phyloP scores from a whole-genome alignment of 1,140 invertebrate species.

The Drosophila pandora region DNA sequence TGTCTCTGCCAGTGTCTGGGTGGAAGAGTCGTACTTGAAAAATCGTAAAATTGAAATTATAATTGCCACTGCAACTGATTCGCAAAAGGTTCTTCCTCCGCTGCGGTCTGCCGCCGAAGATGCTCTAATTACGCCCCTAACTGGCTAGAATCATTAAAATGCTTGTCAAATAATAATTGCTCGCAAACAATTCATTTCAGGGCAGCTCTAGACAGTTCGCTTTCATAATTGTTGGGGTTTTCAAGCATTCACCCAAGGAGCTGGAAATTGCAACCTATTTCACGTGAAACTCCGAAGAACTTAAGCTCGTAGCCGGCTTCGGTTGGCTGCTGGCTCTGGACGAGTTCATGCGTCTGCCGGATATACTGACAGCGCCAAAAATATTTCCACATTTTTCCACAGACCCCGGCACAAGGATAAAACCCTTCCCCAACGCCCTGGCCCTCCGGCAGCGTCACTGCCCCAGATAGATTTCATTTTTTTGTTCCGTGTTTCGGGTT shows the following conservation, averaged over 20 bases:
- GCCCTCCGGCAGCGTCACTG: slow-evolving; percentile 36
- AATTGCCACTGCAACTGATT: slow-evolving; percentile 77
- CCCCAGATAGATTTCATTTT: slow-evolving; percentile 28
- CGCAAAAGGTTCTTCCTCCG: slow-evolving; percentile 24
- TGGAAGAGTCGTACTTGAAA: slow-evolving; percentile 60
- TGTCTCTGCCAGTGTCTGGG: slow-evolving; percentile 5
- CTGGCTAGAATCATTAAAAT: slow-evolving; percentile 72
- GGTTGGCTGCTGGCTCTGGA: slow-evolving; percentile 42
- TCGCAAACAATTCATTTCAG: slow-evolving; percentile 51
- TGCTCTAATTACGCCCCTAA: slow-evolving; percentile 72
- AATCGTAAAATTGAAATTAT: slow-evolving; percentile 82
- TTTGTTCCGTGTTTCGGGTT: slow-evolving; percentile 33
- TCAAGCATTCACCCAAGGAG: slow-evolving; percentile 3
- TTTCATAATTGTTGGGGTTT: slow-evolving; percentile 21
- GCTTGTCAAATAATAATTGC: slow-evolving; percentile 79
- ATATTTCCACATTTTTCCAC: slow-evolving; percentile 66
- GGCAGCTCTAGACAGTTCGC: slow-evolving; percentile 28
- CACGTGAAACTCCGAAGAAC: not conserved
- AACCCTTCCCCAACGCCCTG: not conserved
- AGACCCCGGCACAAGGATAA: slow-evolving; percentile 28
- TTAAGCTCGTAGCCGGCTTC: slow-evolving; percentile 10
- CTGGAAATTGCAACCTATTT: not conserved
- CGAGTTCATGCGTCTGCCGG: slow-evolving; percentile 71
- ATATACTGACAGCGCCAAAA: slow-evolving; percentile 60
- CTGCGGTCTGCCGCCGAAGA: slow-evolving; percentile 42